Evolutionary conservation across 2,888 invertebrate genomes (phyloP).

Genomic region (Polydrusus tereticollis): DNA sequence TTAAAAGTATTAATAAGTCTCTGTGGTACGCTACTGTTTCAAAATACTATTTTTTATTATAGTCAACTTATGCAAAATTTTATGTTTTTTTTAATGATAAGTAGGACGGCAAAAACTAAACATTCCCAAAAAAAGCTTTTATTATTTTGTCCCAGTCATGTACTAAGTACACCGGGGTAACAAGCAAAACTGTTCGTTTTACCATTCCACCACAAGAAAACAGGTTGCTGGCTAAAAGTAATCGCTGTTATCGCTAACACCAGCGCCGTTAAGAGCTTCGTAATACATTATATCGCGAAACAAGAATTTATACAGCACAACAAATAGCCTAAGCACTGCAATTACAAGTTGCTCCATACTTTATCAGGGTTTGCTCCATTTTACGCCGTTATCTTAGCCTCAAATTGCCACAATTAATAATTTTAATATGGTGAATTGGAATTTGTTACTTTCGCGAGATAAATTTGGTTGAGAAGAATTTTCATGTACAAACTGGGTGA

Average conservation of each 20-base stretch:
- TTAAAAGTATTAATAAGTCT: no score
- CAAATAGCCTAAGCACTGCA: neutral
- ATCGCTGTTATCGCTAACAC: neutral
- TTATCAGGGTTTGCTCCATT: neutral
- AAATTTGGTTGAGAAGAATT: no score
- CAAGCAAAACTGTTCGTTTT: no score
- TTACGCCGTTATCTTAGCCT: neutral
- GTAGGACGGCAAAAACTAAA: no score
- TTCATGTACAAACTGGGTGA: no score
- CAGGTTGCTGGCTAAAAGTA: neutral
- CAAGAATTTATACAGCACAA: slow-evolving; percentile 4
- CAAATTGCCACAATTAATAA: slow-evolving; percentile 8
- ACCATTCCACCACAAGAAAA: neutral
- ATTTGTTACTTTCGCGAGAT: neutral
- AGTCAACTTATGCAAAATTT: no score
- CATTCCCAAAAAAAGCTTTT: no score
- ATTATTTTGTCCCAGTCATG: no score
- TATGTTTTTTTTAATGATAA: no score
- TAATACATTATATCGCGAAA: slow-evolving; percentile 1
- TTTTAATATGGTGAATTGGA: slow-evolving; percentile 1
- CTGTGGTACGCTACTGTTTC: no score
- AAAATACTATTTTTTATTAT: no score
- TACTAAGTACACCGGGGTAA: no score
- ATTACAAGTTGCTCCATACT: neutral
- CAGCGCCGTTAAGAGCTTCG: neutral